A percentile compares a stretch with the other conserved stretches of the same genome.
Evolutionary conservation across 2,113 vertebrate species (phyloP).

Genomic region (Chelonoidis abingdonii): DNA sequence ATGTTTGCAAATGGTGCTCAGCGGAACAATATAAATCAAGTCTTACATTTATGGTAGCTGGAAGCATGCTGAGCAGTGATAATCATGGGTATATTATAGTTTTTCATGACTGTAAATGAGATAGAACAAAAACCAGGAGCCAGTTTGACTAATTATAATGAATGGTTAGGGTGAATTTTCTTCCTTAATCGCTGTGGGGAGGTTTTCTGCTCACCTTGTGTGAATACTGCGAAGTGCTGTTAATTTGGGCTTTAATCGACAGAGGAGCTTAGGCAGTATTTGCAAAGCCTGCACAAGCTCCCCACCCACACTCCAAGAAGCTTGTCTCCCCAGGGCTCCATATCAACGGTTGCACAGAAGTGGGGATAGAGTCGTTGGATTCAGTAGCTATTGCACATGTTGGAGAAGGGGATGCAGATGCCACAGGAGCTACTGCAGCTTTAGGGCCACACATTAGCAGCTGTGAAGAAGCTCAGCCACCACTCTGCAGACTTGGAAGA

Average conservation of each 20-base stretch:
- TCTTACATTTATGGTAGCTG: background rate
- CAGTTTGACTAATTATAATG: background rate
- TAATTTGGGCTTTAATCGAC: background rate
- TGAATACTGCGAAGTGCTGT: background rate
- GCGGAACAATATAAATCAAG: background rate
- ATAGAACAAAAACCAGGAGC: background rate
- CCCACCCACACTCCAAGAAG: background rate
- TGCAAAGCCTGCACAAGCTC: background rate
- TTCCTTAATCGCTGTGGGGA: background rate
- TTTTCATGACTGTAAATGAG: background rate
- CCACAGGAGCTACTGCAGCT: fast-evolving
- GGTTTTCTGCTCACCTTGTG: background rate
- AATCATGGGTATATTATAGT: background rate
- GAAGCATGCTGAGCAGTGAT: background rate
- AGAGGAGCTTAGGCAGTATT: background rate
- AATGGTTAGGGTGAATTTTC: background rate
- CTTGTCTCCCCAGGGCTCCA: background rate
- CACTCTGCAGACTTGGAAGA: background rate
- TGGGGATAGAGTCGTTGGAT: fast-evolving
- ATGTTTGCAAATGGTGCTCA: background rate
- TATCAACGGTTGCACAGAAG: fast-evolving
- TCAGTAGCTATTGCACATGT: fast-evolving
- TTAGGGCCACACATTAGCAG: background rate
- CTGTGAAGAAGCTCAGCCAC: fast-evolving
- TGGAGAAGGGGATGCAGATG: background rate